Evolutionary conservation across 2,113 vertebrate species (phyloP).

Genomic region (Corydoras sp.): DNA sequence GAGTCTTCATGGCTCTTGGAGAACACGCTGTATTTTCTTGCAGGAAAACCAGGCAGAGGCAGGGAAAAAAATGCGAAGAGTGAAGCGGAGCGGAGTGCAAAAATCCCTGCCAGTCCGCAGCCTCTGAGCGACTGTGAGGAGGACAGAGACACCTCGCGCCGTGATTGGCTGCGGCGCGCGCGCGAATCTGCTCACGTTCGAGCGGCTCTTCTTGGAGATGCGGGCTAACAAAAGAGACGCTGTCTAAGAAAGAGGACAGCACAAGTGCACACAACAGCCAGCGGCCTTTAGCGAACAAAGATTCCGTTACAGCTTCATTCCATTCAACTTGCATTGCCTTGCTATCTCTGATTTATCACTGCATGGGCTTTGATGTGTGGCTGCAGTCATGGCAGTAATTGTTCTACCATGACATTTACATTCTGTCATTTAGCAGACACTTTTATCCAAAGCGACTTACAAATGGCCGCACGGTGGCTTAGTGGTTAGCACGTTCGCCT

Average conservation of each 20-base stretch:
- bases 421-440: too few relatives aligned
- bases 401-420: too few relatives aligned
- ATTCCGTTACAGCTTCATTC: not conserved
- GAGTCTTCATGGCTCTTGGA: conserved; percentile 58
- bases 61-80: conserved; percentile 50
- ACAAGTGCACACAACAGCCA: not conserved
- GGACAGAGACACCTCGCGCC: conserved; percentile 54
- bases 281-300: conserved; percentile 1
- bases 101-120: conserved; percentile 34
- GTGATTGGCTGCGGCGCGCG: conserved; percentile 49
- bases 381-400: too few relatives aligned
- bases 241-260: conserved; percentile 9
- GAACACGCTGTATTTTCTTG: conserved; percentile 9
- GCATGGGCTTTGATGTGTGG: too few relatives aligned
- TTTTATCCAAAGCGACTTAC: too few relatives aligned
- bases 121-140: conserved; percentile 32
- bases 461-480: too few relatives aligned
- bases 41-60: conserved; percentile 31
- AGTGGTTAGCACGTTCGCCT: too few relatives aligned
- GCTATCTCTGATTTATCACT: too few relatives aligned
- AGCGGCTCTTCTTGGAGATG: conserved; percentile 25
- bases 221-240: conserved; percentile 28
- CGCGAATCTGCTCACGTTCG: conserved; percentile 24
- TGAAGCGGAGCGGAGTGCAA: conserved; percentile 39
- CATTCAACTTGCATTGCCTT: too few relatives aligned